phyloP scores from a whole-genome alignment of 2,888 invertebrate genomes.

The Candidula unifasciata region DNA sequence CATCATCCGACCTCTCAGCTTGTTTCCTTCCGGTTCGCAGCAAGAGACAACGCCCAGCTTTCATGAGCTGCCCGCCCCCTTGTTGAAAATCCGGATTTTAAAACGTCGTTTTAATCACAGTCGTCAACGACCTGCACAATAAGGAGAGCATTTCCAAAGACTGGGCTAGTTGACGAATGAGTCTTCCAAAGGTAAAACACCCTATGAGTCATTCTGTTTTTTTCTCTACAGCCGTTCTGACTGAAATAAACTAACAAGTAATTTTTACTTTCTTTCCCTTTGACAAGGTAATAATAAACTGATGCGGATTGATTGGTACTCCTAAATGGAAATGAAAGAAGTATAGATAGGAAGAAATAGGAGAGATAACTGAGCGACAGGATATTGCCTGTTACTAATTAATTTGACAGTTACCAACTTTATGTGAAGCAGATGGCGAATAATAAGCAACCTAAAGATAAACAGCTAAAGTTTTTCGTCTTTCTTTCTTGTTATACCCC shows the following conservation, averaged over 20 bases:
- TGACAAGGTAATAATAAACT: no score
- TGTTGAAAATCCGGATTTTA: constrained; percentile 43
- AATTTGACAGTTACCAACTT: no score
- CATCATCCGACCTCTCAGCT: constrained; percentile 35
- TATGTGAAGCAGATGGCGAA: no score
- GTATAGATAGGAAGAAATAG: no score
- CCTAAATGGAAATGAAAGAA: no score
- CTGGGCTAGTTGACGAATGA: not conserved
- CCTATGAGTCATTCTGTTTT: constrained; percentile 16
- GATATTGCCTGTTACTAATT: no score
- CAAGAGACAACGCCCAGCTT: constrained; percentile 33
- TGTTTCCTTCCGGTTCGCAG: constrained; percentile 44
- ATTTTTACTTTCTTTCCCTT: no score
- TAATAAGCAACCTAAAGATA: no score
- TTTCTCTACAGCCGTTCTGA: not conserved
- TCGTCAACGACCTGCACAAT: constrained; percentile 12
- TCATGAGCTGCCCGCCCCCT: constrained; percentile 40
- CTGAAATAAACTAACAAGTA: not conserved
- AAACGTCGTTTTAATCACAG: constrained; percentile 38
- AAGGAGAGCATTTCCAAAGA: constrained; percentile 28
- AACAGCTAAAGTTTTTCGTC: no score
- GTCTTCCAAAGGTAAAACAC: constrained; percentile 7
- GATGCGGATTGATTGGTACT: no score
- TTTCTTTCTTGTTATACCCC: no score
- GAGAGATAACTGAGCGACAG: no score